phyloP scores from a whole-genome alignment of 2,113 vertebrate genomes.

The Anthoscopus minutus region DNA sequence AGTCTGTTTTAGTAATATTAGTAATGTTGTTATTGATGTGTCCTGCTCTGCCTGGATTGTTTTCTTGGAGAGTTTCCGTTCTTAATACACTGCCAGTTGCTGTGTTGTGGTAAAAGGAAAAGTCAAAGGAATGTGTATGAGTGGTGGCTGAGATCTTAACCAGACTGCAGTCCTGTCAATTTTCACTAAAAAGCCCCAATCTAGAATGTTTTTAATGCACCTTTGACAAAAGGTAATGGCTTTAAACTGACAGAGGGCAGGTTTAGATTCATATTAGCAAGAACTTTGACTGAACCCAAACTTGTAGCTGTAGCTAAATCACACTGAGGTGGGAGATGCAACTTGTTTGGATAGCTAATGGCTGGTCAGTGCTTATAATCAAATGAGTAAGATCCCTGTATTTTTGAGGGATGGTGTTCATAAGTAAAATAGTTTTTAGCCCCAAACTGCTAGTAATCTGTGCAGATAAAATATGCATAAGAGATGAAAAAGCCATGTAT shows the following conservation, averaged over 20 bases:
- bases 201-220: not conserved
- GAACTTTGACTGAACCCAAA: not conserved
- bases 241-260: not conserved
- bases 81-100: not conserved
- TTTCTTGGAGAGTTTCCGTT: not conserved
- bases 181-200: not conserved
- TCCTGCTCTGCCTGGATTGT: not conserved
- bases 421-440: not conserved
- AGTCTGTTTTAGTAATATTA: not conserved
- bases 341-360: not conserved
- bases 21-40: not conserved
- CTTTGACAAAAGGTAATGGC: not conserved
- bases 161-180: not conserved
- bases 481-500: not conserved
- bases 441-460: not conserved
- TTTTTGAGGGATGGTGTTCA: not conserved
- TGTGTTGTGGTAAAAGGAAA: not conserved
- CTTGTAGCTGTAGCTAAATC: not conserved
- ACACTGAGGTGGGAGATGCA: not conserved
- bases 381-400: not conserved
- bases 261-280: not conserved
- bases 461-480: not conserved
- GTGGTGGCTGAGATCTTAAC: not conserved
- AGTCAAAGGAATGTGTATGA: fast-evolving
- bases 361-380: not conserved